phyloP scores from a whole-genome alignment of 2,113 vertebrate species.

The Motacilla alba region DNA sequence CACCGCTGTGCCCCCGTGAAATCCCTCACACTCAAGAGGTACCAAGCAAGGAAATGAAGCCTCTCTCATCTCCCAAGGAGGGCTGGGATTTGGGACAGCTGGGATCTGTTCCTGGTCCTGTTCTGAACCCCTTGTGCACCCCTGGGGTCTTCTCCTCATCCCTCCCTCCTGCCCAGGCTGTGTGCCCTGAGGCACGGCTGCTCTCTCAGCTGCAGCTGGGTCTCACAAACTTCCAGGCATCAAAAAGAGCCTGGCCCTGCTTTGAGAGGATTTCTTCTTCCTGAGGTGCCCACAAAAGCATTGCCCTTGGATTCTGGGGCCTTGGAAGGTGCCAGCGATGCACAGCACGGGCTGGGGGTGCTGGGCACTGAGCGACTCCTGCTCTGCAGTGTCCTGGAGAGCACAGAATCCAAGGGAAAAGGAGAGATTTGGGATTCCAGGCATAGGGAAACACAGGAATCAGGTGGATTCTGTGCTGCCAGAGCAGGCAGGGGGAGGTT shows the following conservation, averaged over 20 bases:
- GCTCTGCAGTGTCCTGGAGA: background rate
- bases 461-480: rapidly evolving
- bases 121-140: background rate
- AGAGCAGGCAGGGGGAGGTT: background rate
- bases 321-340: background rate
- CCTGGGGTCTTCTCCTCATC: background rate
- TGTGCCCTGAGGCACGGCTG: background rate
- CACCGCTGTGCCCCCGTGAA: rapidly evolving
- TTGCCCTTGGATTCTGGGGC: background rate
- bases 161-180: background rate
- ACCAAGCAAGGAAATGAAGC: background rate
- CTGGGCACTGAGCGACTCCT: rapidly evolving
- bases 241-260: background rate
- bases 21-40: rapidly evolving
- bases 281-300: background rate
- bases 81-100: background rate
- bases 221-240: background rate
- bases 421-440: background rate
- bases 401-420: rapidly evolving
- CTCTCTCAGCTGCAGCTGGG: background rate
- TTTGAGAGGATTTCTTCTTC: background rate
- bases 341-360: background rate
- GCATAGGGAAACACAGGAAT: rapidly evolving
- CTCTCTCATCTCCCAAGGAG: background rate
- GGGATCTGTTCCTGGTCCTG: background rate